Evolutionary conservation across 1,140 invertebrate species (phyloP).

Genomic region (Glossosoma conforme): DNA sequence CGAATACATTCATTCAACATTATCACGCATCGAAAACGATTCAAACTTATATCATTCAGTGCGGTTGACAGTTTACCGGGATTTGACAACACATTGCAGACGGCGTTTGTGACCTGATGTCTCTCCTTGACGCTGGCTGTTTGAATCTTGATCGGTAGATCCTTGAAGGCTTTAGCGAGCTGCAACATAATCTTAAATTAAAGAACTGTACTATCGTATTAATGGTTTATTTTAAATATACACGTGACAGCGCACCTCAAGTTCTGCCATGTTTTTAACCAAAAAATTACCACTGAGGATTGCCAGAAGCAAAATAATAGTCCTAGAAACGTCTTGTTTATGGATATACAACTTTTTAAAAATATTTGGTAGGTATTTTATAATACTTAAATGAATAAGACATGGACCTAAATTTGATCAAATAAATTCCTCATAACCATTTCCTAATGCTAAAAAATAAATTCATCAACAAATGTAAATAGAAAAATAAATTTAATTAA

Average conservation of each 20-base stretch:
- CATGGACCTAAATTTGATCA: no score
- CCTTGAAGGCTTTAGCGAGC: conserved; percentile 69
- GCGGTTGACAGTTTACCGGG: conserved; percentile 55
- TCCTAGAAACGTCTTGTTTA: no score
- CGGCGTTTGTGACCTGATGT: conserved; percentile 63
- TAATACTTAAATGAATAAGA: no score
- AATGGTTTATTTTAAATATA: conserved; percentile 25
- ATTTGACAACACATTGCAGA: conserved; percentile 65
- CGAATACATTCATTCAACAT: conserved; percentile 7
- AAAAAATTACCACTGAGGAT: no score
- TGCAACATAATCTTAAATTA: conserved; percentile 45
- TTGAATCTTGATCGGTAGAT: conserved; percentile 73
- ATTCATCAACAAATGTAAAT: no score
- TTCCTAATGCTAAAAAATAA: no score
- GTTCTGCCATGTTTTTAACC: conserved; percentile 41
- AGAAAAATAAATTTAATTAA: no score
- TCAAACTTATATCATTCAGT: conserved; percentile 36
- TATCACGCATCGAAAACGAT: no score
- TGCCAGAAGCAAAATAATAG: no score
- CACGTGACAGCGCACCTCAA: conserved; percentile 38
- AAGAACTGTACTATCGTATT: conserved; percentile 16
- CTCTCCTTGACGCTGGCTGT: conserved; percentile 71
- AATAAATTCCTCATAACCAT: no score
- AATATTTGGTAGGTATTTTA: no score
- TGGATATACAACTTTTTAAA: no score